Base-by-base conservation (phyloP, 2,888 invertebrate genomes). In the Tanaodytes sp. region DNA sequence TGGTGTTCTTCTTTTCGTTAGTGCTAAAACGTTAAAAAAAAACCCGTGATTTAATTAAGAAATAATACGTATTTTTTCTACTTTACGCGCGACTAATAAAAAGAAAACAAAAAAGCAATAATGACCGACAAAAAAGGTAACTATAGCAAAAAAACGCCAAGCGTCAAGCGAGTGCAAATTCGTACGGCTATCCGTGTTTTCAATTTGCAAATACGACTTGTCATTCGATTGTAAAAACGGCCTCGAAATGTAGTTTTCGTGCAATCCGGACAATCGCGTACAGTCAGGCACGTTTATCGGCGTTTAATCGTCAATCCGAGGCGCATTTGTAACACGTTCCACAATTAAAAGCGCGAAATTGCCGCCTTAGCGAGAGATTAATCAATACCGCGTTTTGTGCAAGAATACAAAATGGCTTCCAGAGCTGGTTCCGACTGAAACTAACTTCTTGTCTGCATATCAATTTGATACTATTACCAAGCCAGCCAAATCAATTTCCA, bases 51-150 rank as follows among this genome's bases (percentile, higher is more conserved):
- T 43, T 75, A 76, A 76, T 78, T 78, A 76, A 76, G 65, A 75
- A n/a, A 73, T 75, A 76, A 76, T 69, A 71, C 75, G 76, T 61
- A 57, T 51, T 75, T 76, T 78, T 79, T 79, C 76, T 80, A 78
- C 71, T 76, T 77, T 77, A 75, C 76, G 77, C 75, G 77, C 61
- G 77, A 79, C 76, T 76, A 75, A 55, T 36, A 42, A 64, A 57
- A 36, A 27, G 12, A 57, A 59, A 62, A 58, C 46, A 54, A 67
- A 57, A 79, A 82, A 83, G 82, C 82, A 82, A 83, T 82, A 84
- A 84, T 84, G 84, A 81, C 84, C 78, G 84, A 84, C 84, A 85
- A 85, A 76, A 85, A 85, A 85, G 84, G 84, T 85, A 85, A 84
- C 76, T 84, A 84, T 84, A 77, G 46, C 30, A n/a, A 62, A 42